phyloP scores from a whole-genome alignment of 2,888 invertebrate genomes.

The Oligia fasciuncula region DNA sequence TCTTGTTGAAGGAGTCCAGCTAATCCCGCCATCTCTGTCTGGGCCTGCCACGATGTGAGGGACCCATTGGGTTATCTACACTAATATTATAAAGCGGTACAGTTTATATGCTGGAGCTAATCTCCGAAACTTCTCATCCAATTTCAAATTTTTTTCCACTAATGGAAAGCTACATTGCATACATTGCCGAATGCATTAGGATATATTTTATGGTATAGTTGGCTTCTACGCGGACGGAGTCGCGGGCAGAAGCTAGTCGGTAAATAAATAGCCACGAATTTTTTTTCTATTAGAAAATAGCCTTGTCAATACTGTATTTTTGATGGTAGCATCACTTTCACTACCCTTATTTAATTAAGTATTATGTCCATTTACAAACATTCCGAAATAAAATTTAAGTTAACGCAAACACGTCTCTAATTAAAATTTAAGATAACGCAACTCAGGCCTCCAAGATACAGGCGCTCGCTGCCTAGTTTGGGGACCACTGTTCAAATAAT shows the following conservation, averaged over 20 bases:
- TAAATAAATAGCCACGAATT: constrained; percentile 3
- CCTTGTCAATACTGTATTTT: constrained; percentile 1
- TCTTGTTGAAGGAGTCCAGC: no score
- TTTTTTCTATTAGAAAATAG: neutral
- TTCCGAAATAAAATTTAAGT: neutral
- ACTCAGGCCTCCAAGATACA: no score
- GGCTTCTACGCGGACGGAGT: neutral
- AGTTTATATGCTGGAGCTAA: neutral
- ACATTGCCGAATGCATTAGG: neutral
- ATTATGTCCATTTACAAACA: neutral
- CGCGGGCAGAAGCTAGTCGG: neutral
- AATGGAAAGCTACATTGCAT: neutral
- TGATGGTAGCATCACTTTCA: constrained; percentile 22
- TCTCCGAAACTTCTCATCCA: neutral
- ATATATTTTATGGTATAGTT: neutral
- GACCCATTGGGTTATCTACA: constrained; percentile 2
- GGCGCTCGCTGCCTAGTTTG: no score
- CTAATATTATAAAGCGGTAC: neutral
- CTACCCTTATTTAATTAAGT: neutral
- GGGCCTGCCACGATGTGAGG: no score
- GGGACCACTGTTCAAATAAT: neutral
- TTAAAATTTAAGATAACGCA: neutral
- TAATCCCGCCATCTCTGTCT: no score
- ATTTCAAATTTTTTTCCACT: no score
- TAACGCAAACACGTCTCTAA: neutral